These are phyloP conservation scores for Copsychus sechellarum DNA, from an alignment of 2,113 vertebrate species.

Conservation along the genomic window DNA sequence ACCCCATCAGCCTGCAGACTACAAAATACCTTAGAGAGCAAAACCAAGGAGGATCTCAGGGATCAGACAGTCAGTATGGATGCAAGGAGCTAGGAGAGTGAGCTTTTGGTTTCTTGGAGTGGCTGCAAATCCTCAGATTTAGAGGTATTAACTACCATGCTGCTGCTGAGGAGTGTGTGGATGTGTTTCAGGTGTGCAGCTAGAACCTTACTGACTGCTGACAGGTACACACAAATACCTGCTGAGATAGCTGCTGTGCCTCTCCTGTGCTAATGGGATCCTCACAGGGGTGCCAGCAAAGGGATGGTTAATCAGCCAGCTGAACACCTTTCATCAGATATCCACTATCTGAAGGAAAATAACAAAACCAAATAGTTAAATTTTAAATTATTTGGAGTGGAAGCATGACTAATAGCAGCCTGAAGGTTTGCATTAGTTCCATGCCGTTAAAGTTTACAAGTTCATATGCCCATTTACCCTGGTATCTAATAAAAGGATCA, in stretches of 20 bases:
- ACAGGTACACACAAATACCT: not conserved
- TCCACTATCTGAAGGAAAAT: not conserved
- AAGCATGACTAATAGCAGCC: not conserved
- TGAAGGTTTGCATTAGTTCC: not conserved
- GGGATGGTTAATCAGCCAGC: not conserved
- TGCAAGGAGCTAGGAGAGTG: not conserved
- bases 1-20: not conserved
- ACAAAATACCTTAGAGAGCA: not conserved
- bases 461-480: not conserved
- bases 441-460: not conserved
- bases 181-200: not conserved
- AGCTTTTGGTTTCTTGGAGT: not conserved
- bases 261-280: not conserved
- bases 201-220: not conserved
- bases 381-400: not conserved
- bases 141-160: not conserved
- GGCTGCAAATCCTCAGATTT: not conserved
- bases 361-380: not conserved
- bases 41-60: not conserved
- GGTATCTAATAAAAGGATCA: slow-evolving; percentile 22
- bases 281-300: rapidly evolving
- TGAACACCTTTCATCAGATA: not conserved
- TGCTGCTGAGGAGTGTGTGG: not conserved
- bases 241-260: not conserved
- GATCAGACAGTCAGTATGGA: not conserved